These are phyloP conservation scores for Decapterus maruadsi DNA, from an alignment of 2,797 vertebrate genomes.

Conservation along the genomic window DNA sequence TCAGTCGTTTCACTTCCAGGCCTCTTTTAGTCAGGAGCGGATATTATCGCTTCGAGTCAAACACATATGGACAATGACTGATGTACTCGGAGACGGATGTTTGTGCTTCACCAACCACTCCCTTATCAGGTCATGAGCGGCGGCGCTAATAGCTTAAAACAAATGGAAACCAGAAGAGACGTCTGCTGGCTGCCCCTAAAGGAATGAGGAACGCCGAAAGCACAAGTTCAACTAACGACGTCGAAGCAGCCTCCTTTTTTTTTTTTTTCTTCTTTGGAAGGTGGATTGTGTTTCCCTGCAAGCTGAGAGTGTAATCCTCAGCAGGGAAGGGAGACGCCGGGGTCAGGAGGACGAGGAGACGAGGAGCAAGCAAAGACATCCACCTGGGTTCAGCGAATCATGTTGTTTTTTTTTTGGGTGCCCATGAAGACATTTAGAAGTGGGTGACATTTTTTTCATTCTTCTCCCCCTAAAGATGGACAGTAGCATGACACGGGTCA, in stretches of 20 bases:
- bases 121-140: slow-evolving; percentile 77
- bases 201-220: slow-evolving; percentile 63
- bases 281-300: slow-evolving; percentile 65
- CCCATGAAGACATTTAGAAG: not conserved
- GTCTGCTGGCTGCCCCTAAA: slow-evolving; percentile 62
- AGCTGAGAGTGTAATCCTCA: slow-evolving; percentile 46
- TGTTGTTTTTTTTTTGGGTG: not conserved
- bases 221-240: slow-evolving; percentile 60
- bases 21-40: slow-evolving; percentile 55
- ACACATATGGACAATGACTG: slow-evolving; percentile 77
- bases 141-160: slow-evolving; percentile 75
- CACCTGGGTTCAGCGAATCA: not conserved
- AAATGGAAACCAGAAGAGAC: slow-evolving; percentile 81
- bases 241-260: slow-evolving; percentile 14
- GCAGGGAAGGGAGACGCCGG: slow-evolving; percentile 41
- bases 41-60: slow-evolving; percentile 71
- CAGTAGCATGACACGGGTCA: slow-evolving; percentile 73
- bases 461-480: slow-evolving; percentile 45
- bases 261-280: slow-evolving; percentile 32
- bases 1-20: slow-evolving; percentile 55
- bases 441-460: slow-evolving; percentile 39
- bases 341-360: slow-evolving; percentile 45
- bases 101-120: slow-evolving; percentile 77
- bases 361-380: slow-evolving; percentile 48
- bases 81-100: slow-evolving; percentile 79